Evolutionary conservation across 1,140 invertebrate genomes (phyloP), one percentile per base, ranked within the genome.

Genomic region (Rhizoglyphus robini): DNA sequence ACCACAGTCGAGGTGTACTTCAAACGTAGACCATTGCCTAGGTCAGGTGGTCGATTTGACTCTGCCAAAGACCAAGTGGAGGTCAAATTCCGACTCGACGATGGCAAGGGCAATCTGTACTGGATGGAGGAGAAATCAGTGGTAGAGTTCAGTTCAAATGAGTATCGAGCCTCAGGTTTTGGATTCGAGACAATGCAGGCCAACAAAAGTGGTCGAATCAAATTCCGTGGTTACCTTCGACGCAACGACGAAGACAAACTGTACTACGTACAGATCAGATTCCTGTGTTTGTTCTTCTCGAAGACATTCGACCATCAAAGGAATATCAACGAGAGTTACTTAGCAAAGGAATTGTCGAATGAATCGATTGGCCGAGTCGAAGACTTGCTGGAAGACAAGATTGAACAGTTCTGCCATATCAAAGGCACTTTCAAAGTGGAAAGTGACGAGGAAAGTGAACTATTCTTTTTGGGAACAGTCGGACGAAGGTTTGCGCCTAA

Each of bases 361-460:
- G 23, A 27, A 11, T 51, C 32, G 8, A 20, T 46, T 51, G 31
- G 23, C 23, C 23, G 4, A 36, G 5, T 11, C 30, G 27, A 31
- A 49, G 5, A 18, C 47, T 11, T 58, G 5, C 36, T 31, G 11
- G 61, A 68, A 60, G 62, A 68, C 29, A 57, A 32, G 30, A 65
- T 63, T 34, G 65, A 68, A 38, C 68, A 68, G 30, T 66, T 61
- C 59, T 63, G 68, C 3, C 65, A 67, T 27, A 27, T 68, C 4
- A 68, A 67, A 59, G 68, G 68, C 3, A 67, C 68, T 3, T 8
- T 66, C 18, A 29, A 32, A 38, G 25, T 66, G 15, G 63, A 68
- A 59, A 66, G 34, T 38, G 20, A 67, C 11, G 38, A 58, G 18
- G 47, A 63, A 57, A 36, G 54, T 31, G 41, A 68, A 51, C 31